Evolutionary conservation across 2,888 invertebrate species (phyloP).

Genomic region (Thyatira batis): DNA sequence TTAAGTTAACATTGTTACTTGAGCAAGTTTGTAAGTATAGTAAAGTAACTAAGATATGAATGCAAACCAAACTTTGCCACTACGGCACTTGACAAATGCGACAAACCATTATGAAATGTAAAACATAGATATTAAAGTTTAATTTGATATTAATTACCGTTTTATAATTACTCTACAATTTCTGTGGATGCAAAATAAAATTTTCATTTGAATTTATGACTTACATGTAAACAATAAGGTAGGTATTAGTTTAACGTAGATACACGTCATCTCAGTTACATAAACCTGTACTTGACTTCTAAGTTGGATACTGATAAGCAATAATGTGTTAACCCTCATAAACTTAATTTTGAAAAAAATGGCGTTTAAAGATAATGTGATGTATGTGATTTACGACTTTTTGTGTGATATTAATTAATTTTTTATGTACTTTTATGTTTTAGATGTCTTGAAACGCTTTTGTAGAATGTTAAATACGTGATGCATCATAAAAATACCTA

Average conservation of each 20-base stretch:
- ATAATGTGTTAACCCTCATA: no score
- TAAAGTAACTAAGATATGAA: neutral
- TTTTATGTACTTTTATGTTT: no score
- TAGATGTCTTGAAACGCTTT: no score
- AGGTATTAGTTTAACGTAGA: neutral
- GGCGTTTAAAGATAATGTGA: no score
- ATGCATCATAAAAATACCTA: no score
- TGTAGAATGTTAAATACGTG: no score
- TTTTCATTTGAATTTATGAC: neutral
- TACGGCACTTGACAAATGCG: constrained; percentile 1
- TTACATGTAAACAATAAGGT: constrained; percentile 5
- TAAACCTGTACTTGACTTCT: constrained; percentile 71
- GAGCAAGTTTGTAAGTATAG: no score
- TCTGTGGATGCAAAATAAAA: constrained; percentile 6
- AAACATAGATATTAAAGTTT: constrained; percentile 2
- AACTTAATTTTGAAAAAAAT: no score
- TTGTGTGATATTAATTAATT: no score
- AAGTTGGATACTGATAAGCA: no score
- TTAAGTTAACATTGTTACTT: constrained; percentile 2
- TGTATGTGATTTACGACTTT: no score
- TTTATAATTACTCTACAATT: constrained; percentile 20
- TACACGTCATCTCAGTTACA: constrained; percentile 48
- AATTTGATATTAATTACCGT: constrained; percentile 8
- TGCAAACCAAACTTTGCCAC: constrained; percentile 14
- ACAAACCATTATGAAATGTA: neutral